Evolutionary conservation across 1,140 invertebrate species (phyloP).

Genomic region (Rhynchophorus ferrugineus): DNA sequence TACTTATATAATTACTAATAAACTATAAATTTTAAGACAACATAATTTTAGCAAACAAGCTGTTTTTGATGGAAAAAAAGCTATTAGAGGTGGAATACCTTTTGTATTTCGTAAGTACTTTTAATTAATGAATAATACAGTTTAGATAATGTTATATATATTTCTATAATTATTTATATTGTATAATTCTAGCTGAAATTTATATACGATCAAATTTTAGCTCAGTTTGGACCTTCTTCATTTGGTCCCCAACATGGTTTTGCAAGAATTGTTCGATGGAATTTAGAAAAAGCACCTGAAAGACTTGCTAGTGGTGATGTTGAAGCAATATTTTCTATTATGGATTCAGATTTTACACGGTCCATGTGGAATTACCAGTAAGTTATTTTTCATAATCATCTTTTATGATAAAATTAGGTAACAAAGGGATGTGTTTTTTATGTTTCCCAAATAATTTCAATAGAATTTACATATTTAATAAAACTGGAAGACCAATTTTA

Average conservation of each 20-base stretch:
- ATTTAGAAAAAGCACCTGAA: slow-evolving; percentile 79
- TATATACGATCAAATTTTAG: slow-evolving; percentile 44
- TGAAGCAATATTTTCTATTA: slow-evolving; percentile 82
- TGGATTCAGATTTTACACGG: slow-evolving; percentile 86
- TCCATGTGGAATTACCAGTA: slow-evolving; percentile 91
- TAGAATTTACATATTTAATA: too few species aligned
- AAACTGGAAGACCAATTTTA: too few species aligned
- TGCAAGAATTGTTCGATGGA: slow-evolving; percentile 84
- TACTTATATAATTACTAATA: too few species aligned
- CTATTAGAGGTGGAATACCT: slow-evolving; percentile 89
- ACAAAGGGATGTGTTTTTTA: too few species aligned
- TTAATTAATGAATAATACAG: not conserved
- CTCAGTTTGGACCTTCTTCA: slow-evolving; percentile 89
- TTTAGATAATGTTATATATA: not conserved
- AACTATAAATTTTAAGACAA: not conserved
- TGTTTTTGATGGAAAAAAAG: slow-evolving; percentile 90
- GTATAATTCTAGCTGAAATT: not conserved
- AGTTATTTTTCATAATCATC: slow-evolving; percentile 29
- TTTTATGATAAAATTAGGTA: not conserved
- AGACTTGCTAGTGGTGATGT: slow-evolving; percentile 80
- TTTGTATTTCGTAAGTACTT: slow-evolving; percentile 89
- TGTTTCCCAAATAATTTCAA: too few species aligned
- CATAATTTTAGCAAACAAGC: slow-evolving; percentile 76
- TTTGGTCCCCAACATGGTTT: slow-evolving; percentile 92
- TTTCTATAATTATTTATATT: not conserved